Conservation (phyloP, 2,888 invertebrate genomes). For the Nudaria mundana region DNA sequence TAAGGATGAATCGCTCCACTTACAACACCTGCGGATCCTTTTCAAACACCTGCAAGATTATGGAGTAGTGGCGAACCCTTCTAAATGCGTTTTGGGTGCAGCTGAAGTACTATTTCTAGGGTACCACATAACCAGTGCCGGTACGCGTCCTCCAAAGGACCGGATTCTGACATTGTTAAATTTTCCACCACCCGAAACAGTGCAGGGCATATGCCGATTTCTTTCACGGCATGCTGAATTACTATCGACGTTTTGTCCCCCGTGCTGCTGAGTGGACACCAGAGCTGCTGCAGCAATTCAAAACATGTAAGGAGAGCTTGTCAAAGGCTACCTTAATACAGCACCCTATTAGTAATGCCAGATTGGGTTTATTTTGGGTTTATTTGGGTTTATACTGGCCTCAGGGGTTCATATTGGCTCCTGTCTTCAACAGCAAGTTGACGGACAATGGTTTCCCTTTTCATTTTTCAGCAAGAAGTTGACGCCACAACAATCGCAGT, state of each 20-base stretch:
- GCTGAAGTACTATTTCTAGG: not conserved
- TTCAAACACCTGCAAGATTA: not conserved
- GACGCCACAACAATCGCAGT: not conserved
- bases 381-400: too few species aligned
- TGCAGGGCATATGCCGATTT: not conserved
- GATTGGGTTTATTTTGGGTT: not conserved
- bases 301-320: too few species aligned
- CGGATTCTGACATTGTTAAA: not conserved
- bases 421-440: too few species aligned
- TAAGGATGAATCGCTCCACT: not conserved
- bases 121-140: not conserved
- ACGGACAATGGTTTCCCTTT: too few species aligned
- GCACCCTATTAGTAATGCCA: too few species aligned
- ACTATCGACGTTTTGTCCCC: not conserved
- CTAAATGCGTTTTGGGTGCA: not conserved
- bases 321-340: too few species aligned
- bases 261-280: too few species aligned
- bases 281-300: too few species aligned
- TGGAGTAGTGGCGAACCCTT: not conserved
- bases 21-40: not conserved
- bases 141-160: not conserved
- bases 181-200: not conserved
- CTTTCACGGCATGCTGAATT: not conserved
- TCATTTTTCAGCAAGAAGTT: not conserved
- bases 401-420: not conserved